phyloP scores from a whole-genome alignment of 2,888 invertebrate species.

The Hypolimnas misippus region DNA sequence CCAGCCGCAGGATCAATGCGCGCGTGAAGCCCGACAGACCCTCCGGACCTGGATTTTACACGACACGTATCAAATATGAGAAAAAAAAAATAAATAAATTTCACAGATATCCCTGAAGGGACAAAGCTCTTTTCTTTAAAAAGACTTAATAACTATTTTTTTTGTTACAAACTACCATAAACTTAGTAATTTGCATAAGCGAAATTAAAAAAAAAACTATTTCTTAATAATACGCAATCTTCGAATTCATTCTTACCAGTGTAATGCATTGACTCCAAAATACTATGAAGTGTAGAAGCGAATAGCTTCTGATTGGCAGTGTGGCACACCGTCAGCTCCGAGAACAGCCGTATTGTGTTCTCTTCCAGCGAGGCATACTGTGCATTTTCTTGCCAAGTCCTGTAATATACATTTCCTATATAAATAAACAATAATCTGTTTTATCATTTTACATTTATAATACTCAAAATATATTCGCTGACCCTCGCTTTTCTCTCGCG shows the following conservation, averaged over 20 bases:
- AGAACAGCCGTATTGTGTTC: constrained; percentile 91
- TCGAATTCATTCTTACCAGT: constrained; percentile 52
- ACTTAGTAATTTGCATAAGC: too few relatives aligned
- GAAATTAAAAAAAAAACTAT: too few relatives aligned
- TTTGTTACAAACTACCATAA: too few relatives aligned
- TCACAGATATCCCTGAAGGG: too few relatives aligned
- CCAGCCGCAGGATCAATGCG: constrained; percentile 91
- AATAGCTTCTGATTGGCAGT: constrained; percentile 92
- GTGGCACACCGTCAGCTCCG: constrained; percentile 93
- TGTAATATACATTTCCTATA: constrained; percentile 46
- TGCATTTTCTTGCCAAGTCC: constrained; percentile 75
- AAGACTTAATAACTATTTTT: too few relatives aligned
- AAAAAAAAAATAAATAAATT: not conserved
- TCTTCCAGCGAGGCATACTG: constrained; percentile 87
- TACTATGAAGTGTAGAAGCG: constrained; percentile 90
- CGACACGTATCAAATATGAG: not conserved
- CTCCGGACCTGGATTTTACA: constrained; percentile 53
- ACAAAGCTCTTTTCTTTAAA: too few relatives aligned
- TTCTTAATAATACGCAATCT: too few relatives aligned
- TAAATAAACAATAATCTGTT: too few relatives aligned
- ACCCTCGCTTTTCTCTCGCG: too few relatives aligned
- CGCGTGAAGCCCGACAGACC: constrained; percentile 95
- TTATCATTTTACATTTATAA: too few relatives aligned
- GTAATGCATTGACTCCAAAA: constrained; percentile 85
- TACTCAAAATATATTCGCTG: too few relatives aligned